phyloP scores from a whole-genome alignment of 1,140 invertebrate genomes.

The Tetramorium alpestre region DNA sequence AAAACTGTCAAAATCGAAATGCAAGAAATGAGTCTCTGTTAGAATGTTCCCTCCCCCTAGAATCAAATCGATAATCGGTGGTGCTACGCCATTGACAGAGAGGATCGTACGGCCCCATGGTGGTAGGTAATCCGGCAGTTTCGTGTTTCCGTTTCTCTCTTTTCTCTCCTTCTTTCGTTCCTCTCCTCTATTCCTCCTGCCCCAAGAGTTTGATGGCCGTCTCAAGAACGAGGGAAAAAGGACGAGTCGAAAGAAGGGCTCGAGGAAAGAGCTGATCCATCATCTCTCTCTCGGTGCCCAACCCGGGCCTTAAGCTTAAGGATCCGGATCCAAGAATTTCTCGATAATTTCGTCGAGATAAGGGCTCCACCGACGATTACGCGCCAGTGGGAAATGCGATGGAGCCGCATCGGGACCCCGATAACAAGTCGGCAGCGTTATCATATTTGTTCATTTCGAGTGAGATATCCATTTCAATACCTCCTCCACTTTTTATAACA shows the following conservation, averaged over 20 bases:
- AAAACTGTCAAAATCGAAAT: background rate
- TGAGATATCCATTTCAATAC: background rate
- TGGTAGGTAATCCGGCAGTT: constrained; percentile 58
- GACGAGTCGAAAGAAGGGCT: constrained; percentile 55
- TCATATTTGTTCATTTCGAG: background rate
- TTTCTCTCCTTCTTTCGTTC: constrained; percentile 29
- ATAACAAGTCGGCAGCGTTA: constrained; percentile 42
- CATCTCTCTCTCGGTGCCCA: constrained; percentile 53
- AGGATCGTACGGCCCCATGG: constrained; percentile 28
- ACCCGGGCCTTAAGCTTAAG: constrained; percentile 47
- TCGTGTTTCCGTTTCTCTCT: constrained; percentile 58
- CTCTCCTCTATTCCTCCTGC: background rate
- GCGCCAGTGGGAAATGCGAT: background rate
- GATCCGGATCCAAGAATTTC: constrained; percentile 62
- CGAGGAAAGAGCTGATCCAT: constrained; percentile 65
- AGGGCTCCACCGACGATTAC: constrained; percentile 18
- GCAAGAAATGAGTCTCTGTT: background rate
- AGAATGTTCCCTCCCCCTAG: background rate
- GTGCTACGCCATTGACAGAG: constrained; percentile 58
- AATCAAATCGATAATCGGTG: constrained; percentile 41
- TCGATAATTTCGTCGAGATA: constrained; percentile 65
- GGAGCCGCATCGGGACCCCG: background rate
- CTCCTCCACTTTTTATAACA: background rate
- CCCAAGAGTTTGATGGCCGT: constrained; percentile 56
- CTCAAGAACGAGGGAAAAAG: constrained; percentile 64